Base-by-base conservation (phyloP, 1,140 invertebrate genomes). In the Polypedilum vanderplanki region DNA sequence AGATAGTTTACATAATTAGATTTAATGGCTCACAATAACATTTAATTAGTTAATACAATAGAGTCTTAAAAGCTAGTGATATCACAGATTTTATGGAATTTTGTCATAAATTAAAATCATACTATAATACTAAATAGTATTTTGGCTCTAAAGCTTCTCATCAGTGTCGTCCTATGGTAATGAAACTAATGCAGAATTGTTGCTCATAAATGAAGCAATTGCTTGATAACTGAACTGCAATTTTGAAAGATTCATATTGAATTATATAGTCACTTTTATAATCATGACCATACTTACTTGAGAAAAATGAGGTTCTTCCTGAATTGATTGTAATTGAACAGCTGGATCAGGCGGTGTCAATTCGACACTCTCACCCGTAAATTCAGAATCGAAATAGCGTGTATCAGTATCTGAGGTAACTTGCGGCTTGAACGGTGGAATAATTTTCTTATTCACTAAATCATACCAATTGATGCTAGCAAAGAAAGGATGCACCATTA, bases 371-470 rank as follows among this genome's bases (percentile, higher is more conserved):
- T 98, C 96, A 74, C 95, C 95, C n/a, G 97, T 99, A 85, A 99
- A 99, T 85, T 98, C 95, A 76, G 92, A 91, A 85, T 99, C 97
- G 85, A 99, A 99, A 85, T 98, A 97, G 78, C 96, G 88, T 40
- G 97, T 99, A 84, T 99, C 97, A 41, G 93, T 98, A 80, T 98
- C 97, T 17, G 93, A 95, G 73, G 90, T 92, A 73, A 99, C 96
- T 85, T 96, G 93, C 76, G 97, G 97, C 85, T 96, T 97, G 85
- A 98, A 99, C 24, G 97, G 96, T 76, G 93, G 93, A 22, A 22
- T 18, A 70, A 70, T 70, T 86, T 91, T 94, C 81, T 95, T 95
- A 78, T 90, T 89, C 75, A 93, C 87, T 75, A 98, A 85, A 84
- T 96, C 93, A 40, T 88, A 87, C 96, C 96, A 98, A 83, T 95